Conservation (phyloP, 2,113 vertebrate species). For the Hymenochirus boettgeri region DNA sequence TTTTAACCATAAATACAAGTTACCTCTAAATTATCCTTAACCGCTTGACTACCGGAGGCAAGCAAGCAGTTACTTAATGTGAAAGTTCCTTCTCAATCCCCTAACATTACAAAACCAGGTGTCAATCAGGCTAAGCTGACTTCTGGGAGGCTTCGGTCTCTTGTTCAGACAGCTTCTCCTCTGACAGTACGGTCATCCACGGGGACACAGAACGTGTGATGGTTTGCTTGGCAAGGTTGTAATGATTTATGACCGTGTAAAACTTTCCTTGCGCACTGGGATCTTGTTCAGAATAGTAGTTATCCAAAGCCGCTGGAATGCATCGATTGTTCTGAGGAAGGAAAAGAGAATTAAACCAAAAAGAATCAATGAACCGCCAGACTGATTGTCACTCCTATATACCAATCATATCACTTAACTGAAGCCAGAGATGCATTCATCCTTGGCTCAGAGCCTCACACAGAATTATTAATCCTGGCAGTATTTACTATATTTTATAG, state of each 20-base stretch:
- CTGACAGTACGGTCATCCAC: slow-evolving; percentile 90
- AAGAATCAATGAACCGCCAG: background rate
- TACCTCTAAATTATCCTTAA: slow-evolving; percentile 67
- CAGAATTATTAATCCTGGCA: too few species aligned
- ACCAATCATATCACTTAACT: background rate
- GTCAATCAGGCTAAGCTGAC: slow-evolving; percentile 67
- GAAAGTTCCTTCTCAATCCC: slow-evolving; percentile 63
- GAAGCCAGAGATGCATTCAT: background rate
- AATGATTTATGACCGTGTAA: slow-evolving; percentile 91
- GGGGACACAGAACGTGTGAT: slow-evolving; percentile 87
- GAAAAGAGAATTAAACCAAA: background rate
- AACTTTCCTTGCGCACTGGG: slow-evolving; percentile 80
- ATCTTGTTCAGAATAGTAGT: slow-evolving; percentile 84
- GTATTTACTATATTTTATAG: too few species aligned
- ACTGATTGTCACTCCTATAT: fast-evolving
- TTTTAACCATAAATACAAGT: slow-evolving; percentile 69
- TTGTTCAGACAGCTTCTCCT: slow-evolving; percentile 90
- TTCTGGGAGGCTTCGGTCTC: slow-evolving; percentile 88
- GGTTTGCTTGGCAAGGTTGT: slow-evolving; percentile 91
- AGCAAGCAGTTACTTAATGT: slow-evolving; percentile 46
- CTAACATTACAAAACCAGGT: slow-evolving; percentile 53
- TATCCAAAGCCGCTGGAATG: slow-evolving; percentile 85
- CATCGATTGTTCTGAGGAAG: slow-evolving; percentile 83
- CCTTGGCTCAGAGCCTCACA: too few species aligned
- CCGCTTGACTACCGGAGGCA: slow-evolving; percentile 19